Evolutionary conservation across 2,113 vertebrate genomes (phyloP).

Genomic region (Sinosuthora webbiana): DNA sequence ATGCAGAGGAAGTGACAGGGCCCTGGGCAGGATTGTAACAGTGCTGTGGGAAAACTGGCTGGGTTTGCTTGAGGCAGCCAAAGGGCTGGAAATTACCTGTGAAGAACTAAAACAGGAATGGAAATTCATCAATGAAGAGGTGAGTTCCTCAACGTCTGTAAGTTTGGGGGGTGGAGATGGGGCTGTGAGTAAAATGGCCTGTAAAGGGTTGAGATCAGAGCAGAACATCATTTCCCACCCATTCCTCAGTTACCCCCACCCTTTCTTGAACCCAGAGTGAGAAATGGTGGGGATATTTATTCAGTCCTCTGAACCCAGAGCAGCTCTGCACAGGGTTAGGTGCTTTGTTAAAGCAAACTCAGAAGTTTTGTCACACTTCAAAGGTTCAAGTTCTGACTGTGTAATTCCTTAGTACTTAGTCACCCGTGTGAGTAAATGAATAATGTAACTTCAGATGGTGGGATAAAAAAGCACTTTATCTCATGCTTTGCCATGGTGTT

Average conservation of each 20-base stretch:
- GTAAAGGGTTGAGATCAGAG: neutral
- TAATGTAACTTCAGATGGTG: constrained; percentile 4
- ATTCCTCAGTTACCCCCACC: neutral
- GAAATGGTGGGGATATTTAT: neutral
- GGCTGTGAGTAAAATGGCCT: neutral
- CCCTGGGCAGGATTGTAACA: neutral
- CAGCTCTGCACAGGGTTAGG: neutral
- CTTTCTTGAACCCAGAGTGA: neutral
- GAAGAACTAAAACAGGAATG: constrained; percentile 80
- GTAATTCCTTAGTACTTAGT: neutral
- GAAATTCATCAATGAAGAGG: constrained; percentile 80
- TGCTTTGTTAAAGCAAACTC: neutral
- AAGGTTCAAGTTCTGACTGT: neutral
- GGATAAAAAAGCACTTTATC: neutral
- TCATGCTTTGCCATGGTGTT: constrained; percentile 7
- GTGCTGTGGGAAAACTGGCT: constrained; percentile 76
- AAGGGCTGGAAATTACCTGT: constrained; percentile 72
- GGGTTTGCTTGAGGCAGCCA: constrained; percentile 61
- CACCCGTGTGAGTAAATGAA: neutral
- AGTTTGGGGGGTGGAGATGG: neutral
- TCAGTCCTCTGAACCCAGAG: neutral
- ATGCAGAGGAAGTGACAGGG: neutral
- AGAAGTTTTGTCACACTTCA: neutral
- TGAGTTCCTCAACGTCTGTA: constrained; percentile 55
- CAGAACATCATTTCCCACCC: neutral